These are phyloP conservation scores for Tethya wilhelma DNA, from an alignment of 37 sponge, comb jelly and placozoan genomes.

Conservation along the genomic window DNA sequence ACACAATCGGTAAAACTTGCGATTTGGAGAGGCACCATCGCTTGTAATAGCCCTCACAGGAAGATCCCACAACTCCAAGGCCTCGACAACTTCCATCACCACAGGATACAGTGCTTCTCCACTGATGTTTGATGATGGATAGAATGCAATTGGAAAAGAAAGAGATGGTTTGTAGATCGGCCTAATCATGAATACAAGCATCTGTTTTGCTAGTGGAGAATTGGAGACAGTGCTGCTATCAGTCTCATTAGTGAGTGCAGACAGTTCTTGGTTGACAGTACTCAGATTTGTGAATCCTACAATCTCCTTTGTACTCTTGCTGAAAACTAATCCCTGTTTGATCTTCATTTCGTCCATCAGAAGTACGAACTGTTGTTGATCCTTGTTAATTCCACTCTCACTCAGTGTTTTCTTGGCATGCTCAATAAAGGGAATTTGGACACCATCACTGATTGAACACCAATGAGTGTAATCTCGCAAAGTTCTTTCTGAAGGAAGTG, in stretches of 20 bases:
- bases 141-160: background rate
- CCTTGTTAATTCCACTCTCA: background rate
- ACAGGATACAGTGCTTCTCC: constrained; percentile 6
- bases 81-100: constrained; percentile 15
- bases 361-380: background rate
- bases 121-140: background rate
- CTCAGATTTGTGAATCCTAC: constrained; percentile 8
- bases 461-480: constrained; percentile 18
- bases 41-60: constrained; percentile 10
- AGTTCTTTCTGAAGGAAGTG: constrained; percentile 16
- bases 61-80: constrained; percentile 10
- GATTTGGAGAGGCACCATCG: constrained; percentile 12
- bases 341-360: constrained; percentile 24
- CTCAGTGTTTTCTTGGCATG: too few relatives aligned
- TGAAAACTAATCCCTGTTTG: background rate
- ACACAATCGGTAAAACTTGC: constrained; percentile 11
- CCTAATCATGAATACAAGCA: constrained; percentile 30
- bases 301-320: background rate
- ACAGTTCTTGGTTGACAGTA: constrained; percentile 6
- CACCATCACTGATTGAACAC: background rate
- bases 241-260: background rate
- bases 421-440: background rate
- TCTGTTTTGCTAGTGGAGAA: background rate
- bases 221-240: background rate
- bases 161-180: constrained; percentile 19